phyloP scores from a whole-genome alignment of 1,140 invertebrate species.

The Marisa cornuarietis region DNA sequence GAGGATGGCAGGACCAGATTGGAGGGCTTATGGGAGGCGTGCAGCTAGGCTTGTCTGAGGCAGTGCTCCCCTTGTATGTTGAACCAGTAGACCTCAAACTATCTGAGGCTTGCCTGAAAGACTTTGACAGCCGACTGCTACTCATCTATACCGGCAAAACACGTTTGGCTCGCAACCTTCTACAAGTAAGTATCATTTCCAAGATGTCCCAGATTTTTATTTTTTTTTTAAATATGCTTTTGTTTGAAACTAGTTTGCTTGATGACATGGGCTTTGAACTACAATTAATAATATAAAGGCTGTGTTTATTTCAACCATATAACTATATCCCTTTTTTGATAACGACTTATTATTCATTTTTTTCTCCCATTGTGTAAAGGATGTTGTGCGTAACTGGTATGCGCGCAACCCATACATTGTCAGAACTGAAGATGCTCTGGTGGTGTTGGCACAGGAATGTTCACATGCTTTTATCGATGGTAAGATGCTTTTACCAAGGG shows the following conservation, averaged over 20 bases:
- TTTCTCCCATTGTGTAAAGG: slow-evolving; percentile 51
- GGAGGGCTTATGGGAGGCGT: slow-evolving; percentile 68
- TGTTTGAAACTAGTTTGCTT: not conserved
- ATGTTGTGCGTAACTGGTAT: slow-evolving; percentile 71
- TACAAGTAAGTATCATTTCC: slow-evolving; percentile 59
- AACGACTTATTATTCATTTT: not conserved
- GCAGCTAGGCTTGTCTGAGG: slow-evolving; percentile 63
- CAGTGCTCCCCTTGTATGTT: slow-evolving; percentile 63
- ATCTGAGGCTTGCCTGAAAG: slow-evolving; percentile 47
- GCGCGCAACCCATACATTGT: slow-evolving; percentile 66
- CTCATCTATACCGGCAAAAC: slow-evolving; percentile 71
- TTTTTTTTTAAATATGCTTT: not conserved
- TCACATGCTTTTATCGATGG: slow-evolving; percentile 61
- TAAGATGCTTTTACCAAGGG: slow-evolving; percentile 20
- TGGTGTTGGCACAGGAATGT: slow-evolving; percentile 58
- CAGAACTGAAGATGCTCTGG: slow-evolving; percentile 61
- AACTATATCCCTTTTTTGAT: not conserved
- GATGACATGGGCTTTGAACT: not conserved
- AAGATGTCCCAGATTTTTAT: too few relatives aligned
- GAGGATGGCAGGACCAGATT: slow-evolving; percentile 73
- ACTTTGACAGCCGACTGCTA: slow-evolving; percentile 65
- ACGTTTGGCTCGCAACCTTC: slow-evolving; percentile 69
- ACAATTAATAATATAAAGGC: not conserved
- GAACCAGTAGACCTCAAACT: slow-evolving; percentile 57
- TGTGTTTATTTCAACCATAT: not conserved